A percentile compares a stretch with the other conserved stretches of the same genome.
These are phyloP conservation scores for Caradrina kadenii DNA, from an alignment of 2,888 invertebrate species.

Conservation along the genomic window DNA sequence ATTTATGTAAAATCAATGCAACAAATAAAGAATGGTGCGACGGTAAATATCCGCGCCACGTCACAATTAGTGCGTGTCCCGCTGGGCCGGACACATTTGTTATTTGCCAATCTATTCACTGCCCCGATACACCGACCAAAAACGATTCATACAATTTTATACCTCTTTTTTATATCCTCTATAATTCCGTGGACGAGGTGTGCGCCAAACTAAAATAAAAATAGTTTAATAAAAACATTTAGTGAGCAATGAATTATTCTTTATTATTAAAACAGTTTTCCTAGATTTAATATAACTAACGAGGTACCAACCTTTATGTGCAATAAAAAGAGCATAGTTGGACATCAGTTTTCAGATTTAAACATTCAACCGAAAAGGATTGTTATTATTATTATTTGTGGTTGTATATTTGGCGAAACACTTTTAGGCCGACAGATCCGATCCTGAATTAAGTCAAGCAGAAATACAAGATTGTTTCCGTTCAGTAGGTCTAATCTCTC, in stretches of 20 bases:
- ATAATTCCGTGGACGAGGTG: constrained; percentile 7
- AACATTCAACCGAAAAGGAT: constrained; percentile 43
- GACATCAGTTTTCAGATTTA: constrained; percentile 2
- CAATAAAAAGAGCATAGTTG: background rate
- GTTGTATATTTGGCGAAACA: constrained; percentile 71
- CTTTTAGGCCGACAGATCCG: constrained; percentile 74
- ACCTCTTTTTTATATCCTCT: constrained; percentile 28
- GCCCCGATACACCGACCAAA: constrained; percentile 51
- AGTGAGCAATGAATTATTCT: constrained; percentile 15
- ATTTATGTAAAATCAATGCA: constrained; percentile 70
- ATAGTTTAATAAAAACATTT: constrained; percentile 24
- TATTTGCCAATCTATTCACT: constrained; percentile 67
- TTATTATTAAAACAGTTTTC: too few relatives aligned
- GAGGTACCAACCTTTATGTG: background rate
- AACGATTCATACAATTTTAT: constrained; percentile 47
- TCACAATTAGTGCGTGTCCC: constrained; percentile 77
- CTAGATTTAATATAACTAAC: background rate
- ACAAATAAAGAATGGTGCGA: constrained; percentile 72
- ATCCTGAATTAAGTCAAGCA: constrained; percentile 83
- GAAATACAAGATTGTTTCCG: constrained; percentile 89
- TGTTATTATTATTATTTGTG: constrained; percentile 65
- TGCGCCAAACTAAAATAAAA: constrained; percentile 9
- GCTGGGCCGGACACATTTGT: constrained; percentile 66
- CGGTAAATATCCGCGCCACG: constrained; percentile 72
- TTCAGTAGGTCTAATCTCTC: constrained; percentile 88